A percentile compares a stretch with the other conserved stretches of the same genome.
These are phyloP conservation scores for Pipistrellus pygmaeus DNA, from an alignment of 2,797 vertebrate genomes.

Conservation along the genomic window DNA sequence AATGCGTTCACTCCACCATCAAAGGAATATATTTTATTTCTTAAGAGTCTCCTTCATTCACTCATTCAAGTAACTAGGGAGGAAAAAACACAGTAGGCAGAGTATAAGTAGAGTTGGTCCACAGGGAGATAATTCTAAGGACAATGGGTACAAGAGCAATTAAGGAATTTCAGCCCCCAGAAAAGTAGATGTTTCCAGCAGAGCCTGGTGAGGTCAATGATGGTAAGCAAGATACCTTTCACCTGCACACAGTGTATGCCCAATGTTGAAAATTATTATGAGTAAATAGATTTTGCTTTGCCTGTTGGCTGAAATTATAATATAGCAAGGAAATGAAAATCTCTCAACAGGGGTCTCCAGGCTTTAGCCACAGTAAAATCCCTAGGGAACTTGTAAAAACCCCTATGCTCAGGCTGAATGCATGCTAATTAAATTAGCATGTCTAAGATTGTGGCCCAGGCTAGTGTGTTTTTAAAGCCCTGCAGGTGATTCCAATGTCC, in stretches of 20 bases:
- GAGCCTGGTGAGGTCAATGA: not conserved
- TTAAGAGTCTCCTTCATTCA: not conserved
- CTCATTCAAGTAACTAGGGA: not conserved
- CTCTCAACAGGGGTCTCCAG: not conserved
- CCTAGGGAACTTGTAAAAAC: not conserved
- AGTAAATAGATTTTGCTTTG: not conserved
- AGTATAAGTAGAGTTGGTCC: not conserved
- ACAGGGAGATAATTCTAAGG: not conserved
- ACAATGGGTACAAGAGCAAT: not conserved
- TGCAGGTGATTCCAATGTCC: rapidly evolving
- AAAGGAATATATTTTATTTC: not conserved
- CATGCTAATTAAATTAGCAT: not conserved
- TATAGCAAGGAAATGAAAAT: not conserved
- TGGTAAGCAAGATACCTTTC: not conserved
- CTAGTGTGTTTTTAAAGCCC: not conserved
- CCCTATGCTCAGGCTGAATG: not conserved
- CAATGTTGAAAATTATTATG: not conserved
- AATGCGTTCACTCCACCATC: not conserved
- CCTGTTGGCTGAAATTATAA: conserved; percentile 11
- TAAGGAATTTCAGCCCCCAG: not conserved
- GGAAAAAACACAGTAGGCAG: not conserved
- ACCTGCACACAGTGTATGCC: not conserved
- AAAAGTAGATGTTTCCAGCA: not conserved
- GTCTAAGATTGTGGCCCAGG: not conserved
- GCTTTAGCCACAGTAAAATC: not conserved